Evolutionary conservation across 2,888 invertebrate species (phyloP), one percentile per base, ranked within the genome.

Genomic region (Cremastinae sp.): DNA sequence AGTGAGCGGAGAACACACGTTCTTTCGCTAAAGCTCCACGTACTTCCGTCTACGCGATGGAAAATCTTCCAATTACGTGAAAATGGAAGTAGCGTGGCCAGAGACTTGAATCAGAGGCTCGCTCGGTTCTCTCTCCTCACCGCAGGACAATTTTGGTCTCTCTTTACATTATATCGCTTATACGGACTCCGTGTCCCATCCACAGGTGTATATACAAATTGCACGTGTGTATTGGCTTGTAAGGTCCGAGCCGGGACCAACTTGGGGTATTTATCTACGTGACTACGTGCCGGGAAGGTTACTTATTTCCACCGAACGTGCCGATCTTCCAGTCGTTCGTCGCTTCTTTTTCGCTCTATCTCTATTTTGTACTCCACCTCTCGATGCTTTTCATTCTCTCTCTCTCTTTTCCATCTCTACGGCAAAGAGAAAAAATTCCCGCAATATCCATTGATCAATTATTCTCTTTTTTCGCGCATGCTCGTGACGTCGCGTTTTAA

Each of bases 261-360:
- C 75, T 75, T 72, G 7, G 64, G 74, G 71, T 79, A 79, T 78
- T 78, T 79, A 76, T 79, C 79, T 79, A 81, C 78, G 79, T 78
- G 80, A 73, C 81, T 79, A 81, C 78, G 79, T 78, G 80, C 74
- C 80, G 71, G 76, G 79, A 82, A 80, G 80, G 78, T 79, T 79
- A 78, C 78, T 80, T 62, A 62, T 62, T 75, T 80, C 47, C 75
- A 80, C 81, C 80, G 80, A 84, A 83, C 81, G 83, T 81, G 82
- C 75, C 83, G 82, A 81, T 82, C 75, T 73, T 77, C 45, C 59
- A 75, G 64, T 74, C 70, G 59, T 58, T 35, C 56, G 47, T 43
- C 47, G 16, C 79, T 72, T 70, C 64, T 14, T 74, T 78, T 66
- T 28, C 5, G 2, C 72, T 43, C 61, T 16, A 43, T 16, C 53